Percentiles rank a stretch among this genome's conserved stretches.
Conservation (phyloP, 2,797 vertebrate genomes). For the Holocentrus rufus region DNA sequence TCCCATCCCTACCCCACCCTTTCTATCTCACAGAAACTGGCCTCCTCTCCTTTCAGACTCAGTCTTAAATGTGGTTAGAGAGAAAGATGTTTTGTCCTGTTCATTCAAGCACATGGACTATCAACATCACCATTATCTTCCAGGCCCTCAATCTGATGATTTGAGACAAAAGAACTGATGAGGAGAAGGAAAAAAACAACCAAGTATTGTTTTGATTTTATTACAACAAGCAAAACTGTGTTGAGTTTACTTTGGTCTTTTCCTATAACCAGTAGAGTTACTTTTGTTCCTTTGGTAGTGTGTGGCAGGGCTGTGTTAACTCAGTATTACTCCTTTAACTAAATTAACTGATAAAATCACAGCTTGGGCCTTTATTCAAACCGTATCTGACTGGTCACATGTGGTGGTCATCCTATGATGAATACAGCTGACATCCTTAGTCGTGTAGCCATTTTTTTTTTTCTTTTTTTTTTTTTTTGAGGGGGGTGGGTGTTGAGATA, state of each 20-base stretch:
- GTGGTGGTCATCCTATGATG: constrained; percentile 57
- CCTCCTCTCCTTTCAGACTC: constrained; percentile 63
- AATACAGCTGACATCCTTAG: constrained; percentile 52
- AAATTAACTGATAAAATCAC: constrained; percentile 29
- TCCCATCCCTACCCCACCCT: not conserved
- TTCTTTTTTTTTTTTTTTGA: constrained; percentile 23
- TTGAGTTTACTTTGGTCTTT: constrained; percentile 64
- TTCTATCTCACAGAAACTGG: constrained; percentile 64
- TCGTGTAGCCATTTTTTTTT: constrained; percentile 48
- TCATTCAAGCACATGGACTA: constrained; percentile 73
- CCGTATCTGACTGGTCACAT: constrained; percentile 43
- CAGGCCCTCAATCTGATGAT: constrained; percentile 58
- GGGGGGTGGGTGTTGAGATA: constrained; percentile 21
- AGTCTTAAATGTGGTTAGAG: constrained; percentile 66
- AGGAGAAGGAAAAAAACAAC: constrained; percentile 61
- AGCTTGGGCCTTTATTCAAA: constrained; percentile 34
- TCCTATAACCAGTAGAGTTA: constrained; percentile 58
- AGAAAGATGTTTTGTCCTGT: constrained; percentile 56
- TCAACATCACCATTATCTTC: constrained; percentile 63
- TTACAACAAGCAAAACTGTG: constrained; percentile 68
- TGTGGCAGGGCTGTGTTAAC: constrained; percentile 34
- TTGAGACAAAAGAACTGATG: constrained; percentile 53
- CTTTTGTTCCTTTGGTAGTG: constrained; percentile 40
- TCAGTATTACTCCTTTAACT: constrained; percentile 33
- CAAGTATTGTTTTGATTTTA: constrained; percentile 75